phyloP scores from a whole-genome alignment of 1,140 invertebrate genomes.

The Tetramorium alpestre region DNA sequence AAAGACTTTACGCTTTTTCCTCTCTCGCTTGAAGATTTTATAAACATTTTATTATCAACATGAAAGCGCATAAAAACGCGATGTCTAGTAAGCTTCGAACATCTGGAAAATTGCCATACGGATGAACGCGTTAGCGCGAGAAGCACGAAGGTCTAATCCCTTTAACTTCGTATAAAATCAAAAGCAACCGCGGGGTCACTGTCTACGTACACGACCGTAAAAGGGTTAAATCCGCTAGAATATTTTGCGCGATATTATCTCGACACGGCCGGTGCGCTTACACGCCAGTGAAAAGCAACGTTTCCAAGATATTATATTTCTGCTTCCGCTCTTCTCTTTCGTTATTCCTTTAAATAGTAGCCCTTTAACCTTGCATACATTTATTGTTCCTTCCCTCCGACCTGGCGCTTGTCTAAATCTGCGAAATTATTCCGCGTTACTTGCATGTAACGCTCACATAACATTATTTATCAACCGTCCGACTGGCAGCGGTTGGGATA shows the following conservation, averaged over 20 bases:
- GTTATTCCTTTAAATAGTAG: conserved; percentile 22
- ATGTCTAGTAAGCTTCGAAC: neutral
- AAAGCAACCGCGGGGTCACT: neutral
- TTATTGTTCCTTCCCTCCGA: neutral
- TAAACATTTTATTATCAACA: conserved; percentile 13
- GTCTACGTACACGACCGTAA: neutral
- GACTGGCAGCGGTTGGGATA: neutral
- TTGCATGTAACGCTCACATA: conserved; percentile 46
- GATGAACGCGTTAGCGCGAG: neutral
- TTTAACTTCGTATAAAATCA: conserved; percentile 39
- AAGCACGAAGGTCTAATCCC: conserved; percentile 18
- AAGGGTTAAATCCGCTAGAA: conserved; percentile 21
- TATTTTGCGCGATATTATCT: conserved; percentile 44
- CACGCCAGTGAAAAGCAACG: neutral
- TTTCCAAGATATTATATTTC: conserved; percentile 46
- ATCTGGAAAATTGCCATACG: conserved; percentile 1
- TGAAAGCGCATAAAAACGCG: neutral
- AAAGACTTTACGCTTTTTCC: neutral
- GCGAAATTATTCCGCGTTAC: conserved; percentile 50
- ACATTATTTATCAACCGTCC: conserved; percentile 52
- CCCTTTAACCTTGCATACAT: neutral
- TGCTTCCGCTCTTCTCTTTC: neutral
- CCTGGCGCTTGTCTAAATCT: conserved; percentile 16
- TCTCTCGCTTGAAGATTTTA: neutral
- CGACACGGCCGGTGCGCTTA: neutral